phyloP scores from a whole-genome alignment of 2,888 invertebrate genomes.

The Hirudinaria manillensis region DNA sequence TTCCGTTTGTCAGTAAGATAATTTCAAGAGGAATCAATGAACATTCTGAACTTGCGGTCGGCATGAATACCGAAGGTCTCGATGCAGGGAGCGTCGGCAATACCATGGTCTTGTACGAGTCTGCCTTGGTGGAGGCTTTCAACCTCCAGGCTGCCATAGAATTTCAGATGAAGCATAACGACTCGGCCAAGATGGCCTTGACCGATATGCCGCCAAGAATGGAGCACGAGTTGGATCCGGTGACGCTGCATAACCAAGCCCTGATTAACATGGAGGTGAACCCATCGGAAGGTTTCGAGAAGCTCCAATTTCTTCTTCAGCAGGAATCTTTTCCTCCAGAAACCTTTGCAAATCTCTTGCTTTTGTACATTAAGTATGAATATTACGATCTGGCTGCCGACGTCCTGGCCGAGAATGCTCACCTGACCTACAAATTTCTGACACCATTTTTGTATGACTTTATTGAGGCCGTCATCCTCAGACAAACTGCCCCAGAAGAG shows the following conservation, averaged over 20 bases:
- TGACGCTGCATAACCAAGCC: slow-evolving; percentile 93
- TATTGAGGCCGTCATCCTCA: slow-evolving; percentile 89
- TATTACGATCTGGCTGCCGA: slow-evolving; percentile 96
- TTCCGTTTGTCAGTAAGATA: slow-evolving; percentile 88
- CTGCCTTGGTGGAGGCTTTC: slow-evolving; percentile 92
- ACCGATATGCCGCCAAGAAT: slow-evolving; percentile 66
- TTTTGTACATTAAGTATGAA: slow-evolving; percentile 92
- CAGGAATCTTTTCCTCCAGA: slow-evolving; percentile 95
- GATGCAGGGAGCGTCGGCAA: slow-evolving; percentile 89
- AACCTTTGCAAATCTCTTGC: slow-evolving; percentile 87
- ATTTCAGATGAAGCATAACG: slow-evolving; percentile 81
- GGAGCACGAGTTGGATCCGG: slow-evolving; percentile 93
- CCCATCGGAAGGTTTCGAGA: slow-evolving; percentile 88
- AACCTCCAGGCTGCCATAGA: slow-evolving; percentile 97
- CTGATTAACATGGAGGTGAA: slow-evolving; percentile 79
- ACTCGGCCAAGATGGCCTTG: slow-evolving; percentile 66
- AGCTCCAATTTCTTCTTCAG: slow-evolving; percentile 83
- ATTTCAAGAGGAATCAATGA: slow-evolving; percentile 65
- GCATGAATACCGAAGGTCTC: slow-evolving; percentile 81
- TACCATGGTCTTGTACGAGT: slow-evolving; percentile 83
- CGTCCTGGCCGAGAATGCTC: slow-evolving; percentile 91
- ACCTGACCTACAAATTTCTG: slow-evolving; percentile 87
- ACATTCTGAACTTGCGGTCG: slow-evolving; percentile 76
- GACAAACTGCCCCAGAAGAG: slow-evolving; percentile 91
- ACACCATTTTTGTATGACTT: slow-evolving; percentile 90